Base-by-base conservation (phyloP, 2,113 vertebrate species). In the Stegastes partitus region DNA sequence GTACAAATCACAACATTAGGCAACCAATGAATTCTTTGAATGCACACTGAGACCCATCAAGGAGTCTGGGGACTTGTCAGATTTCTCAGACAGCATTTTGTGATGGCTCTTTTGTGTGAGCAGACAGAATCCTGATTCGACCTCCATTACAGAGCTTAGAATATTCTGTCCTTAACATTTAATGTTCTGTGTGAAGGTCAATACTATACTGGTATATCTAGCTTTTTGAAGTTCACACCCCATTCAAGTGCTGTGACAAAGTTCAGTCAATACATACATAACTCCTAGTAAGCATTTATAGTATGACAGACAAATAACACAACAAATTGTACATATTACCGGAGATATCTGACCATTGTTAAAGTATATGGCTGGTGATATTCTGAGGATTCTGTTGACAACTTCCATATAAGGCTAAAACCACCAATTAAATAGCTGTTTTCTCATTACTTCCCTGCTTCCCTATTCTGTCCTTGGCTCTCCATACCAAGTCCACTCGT, bases 91-190 rank as follows among this genome's bases (percentile, higher is more conserved):
- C 44, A 54, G n/a, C 7, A 70, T n/a, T 49, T 69, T 31, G 18
- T 74, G 68, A 82, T 3, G 1, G 23, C 4, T 68, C 58, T 66
- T 74, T 77, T 65, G 44, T 81, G 59, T 64, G 44, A 74, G 11
- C 23, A 83, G 26, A 74, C 44, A 47, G 11, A 67, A 34, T 57
- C 39, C 28, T 76, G 58, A 79, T 59, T 61, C 63, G 23, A 31
- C 37, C 49, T 64, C 42, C 54, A 64, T 45, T 66, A 62, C 8
- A 58, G n/a, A 45, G 37, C 25, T 23, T 6, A 25, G 4, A 19
- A 45, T 56, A 64, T 66, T 53, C 58, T 70, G 28, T 44, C 11
- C 31, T 31, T 76, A 49, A 62, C 56, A 76, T 84, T 67, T 75
- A 28, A 39, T 23, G 5, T 47, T 74, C 34, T 12, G 6, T 23